Evolutionary conservation across 2,797 vertebrate genomes (phyloP).

Genomic region (Coregonus ussuriensis): DNA sequence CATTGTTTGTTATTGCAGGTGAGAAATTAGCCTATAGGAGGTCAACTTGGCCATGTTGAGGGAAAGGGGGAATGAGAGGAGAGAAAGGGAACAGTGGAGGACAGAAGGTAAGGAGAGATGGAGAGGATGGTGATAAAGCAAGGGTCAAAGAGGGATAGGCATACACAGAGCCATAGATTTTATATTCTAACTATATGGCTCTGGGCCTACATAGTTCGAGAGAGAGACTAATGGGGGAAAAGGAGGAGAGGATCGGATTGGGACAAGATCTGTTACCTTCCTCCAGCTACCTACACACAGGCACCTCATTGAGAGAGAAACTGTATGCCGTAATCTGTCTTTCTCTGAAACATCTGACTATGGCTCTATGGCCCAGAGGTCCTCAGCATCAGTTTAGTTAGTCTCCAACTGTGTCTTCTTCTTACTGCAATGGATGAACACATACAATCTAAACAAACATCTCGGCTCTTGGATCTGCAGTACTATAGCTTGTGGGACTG

Average conservation of each 20-base stretch:
- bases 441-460: constrained; percentile 7
- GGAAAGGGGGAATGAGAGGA: constrained; percentile 36
- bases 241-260: neutral
- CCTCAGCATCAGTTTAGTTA: neutral
- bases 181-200: too few species aligned
- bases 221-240: neutral
- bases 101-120: constrained; percentile 34
- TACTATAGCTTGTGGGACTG: neutral
- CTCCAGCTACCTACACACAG: neutral
- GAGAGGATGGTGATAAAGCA: constrained; percentile 5
- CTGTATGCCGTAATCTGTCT: neutral
- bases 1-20: constrained; percentile 72
- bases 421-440: neutral
- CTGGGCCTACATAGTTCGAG: neutral
- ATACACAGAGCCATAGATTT: too few species aligned
- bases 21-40: constrained; percentile 67
- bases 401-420: neutral
- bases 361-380: neutral
- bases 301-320: neutral
- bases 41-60: constrained; percentile 53
- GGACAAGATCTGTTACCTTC: neutral
- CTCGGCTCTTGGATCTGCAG: neutral
- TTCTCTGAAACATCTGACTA: neutral
- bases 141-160: constrained; percentile 48
- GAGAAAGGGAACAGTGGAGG: neutral